A percentile compares a stretch with the other conserved stretches of the same genome.
phyloP scores from a whole-genome alignment of 1,140 invertebrate genomes.

The Hylaeus anthracinus region DNA sequence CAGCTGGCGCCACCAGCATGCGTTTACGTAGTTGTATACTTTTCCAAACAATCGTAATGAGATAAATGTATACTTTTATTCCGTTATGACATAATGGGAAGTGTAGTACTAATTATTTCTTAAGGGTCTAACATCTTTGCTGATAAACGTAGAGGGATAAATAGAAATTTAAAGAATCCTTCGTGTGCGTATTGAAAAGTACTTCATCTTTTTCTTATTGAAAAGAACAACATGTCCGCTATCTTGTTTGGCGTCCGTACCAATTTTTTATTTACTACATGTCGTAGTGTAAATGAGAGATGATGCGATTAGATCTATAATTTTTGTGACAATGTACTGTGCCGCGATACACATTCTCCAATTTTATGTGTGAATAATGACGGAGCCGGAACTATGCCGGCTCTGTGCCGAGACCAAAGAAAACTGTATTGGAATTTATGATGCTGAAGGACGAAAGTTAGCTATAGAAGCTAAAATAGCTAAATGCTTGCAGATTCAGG shows the following conservation, averaged over 20 bases:
- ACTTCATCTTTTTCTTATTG: constrained; percentile 27
- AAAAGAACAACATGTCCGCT: constrained; percentile 69
- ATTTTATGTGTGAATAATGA: constrained; percentile 67
- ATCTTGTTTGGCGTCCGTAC: constrained; percentile 58
- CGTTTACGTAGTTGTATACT: constrained; percentile 1
- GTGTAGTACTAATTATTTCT: neutral
- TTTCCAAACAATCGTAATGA: constrained; percentile 11
- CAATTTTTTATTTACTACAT: constrained; percentile 68
- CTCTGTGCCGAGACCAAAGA: constrained; percentile 80
- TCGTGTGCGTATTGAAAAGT: neutral
- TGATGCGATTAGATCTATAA: constrained; percentile 34
- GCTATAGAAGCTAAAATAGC: constrained; percentile 78
- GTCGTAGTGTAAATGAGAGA: constrained; percentile 20
- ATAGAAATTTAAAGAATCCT: neutral
- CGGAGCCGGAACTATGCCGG: constrained; percentile 78
- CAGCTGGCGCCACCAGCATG: neutral
- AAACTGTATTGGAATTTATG: constrained; percentile 78
- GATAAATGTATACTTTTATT: constrained; percentile 5
- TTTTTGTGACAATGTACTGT: constrained; percentile 14
- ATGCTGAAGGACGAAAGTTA: constrained; percentile 78
- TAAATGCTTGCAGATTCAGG: constrained; percentile 80
- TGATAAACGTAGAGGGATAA: neutral
- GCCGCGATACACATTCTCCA: constrained; percentile 8
- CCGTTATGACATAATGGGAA: constrained; percentile 5
- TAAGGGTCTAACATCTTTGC: neutral